Evolutionary conservation across 2,888 invertebrate species (phyloP).

Genomic region (Drosophila robusta): DNA sequence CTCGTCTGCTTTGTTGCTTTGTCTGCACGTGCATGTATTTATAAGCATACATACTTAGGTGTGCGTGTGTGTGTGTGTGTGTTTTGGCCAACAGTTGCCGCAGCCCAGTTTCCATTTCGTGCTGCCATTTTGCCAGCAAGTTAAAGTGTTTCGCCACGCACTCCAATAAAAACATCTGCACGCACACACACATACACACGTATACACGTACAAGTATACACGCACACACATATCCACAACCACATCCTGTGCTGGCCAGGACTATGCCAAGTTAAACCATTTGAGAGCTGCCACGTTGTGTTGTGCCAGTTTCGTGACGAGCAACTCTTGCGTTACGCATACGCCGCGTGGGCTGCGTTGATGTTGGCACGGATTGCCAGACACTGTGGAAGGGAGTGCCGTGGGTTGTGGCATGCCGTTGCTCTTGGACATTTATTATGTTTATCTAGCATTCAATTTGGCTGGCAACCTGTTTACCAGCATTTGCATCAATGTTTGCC

Average conservation of each 20-base stretch:
- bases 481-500: conserved; percentile 55
- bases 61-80: conserved; percentile 10
- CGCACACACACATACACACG: conserved; percentile 51
- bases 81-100: conserved; percentile 31
- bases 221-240: background rate
- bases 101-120: conserved; percentile 52
- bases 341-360: conserved; percentile 57
- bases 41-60: background rate
- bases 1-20: conserved; percentile 31
- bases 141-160: conserved; percentile 80
- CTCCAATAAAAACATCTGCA: conserved; percentile 78
- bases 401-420: conserved; percentile 16
- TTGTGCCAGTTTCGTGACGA: conserved; percentile 68
- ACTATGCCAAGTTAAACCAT: conserved; percentile 40
- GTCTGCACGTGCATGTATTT: conserved; percentile 19
- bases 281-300: conserved; percentile 50
- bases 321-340: conserved; percentile 70
- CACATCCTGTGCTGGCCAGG: conserved; percentile 7
- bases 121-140: conserved; percentile 55
- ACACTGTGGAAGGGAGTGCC: conserved; percentile 9
- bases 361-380: conserved; percentile 49
- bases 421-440: conserved; percentile 62
- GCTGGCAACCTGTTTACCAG: conserved; percentile 58
- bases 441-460: conserved; percentile 68
- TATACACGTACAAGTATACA: conserved; percentile 41